Base-by-base conservation (phyloP, 2,888 invertebrate genomes). In the Stegophylla sp. region DNA sequence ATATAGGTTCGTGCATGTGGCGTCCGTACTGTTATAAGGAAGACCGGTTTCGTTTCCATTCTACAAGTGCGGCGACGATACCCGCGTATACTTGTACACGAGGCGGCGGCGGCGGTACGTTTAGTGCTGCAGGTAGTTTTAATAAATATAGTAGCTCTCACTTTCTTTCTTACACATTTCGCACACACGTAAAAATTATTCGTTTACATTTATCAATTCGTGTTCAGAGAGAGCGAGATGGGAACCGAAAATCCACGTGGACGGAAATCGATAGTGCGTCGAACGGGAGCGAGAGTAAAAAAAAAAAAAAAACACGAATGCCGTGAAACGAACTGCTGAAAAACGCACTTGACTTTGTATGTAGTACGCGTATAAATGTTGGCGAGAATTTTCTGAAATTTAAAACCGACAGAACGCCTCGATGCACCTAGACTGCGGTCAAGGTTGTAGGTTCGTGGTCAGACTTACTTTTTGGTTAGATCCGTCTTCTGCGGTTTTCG, bases 31-130 rank as follows among this genome's bases (percentile, higher is more conserved):
- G 41, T 20, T 20, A 53, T 41, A 23, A 41, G 20, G 51, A 13
- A 76, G 51, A 76, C 75, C 75, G 75, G 75, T 76, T 76, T 76
- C 34, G 74, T 74, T 28, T 51, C 51, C n/a, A n/a, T n/a, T n/a
- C n/a, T n/a, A n/a, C n/a, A 17, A 64, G 64, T 34, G 61, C 1
- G 10, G 45, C 74, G 45, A 34, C 74, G 34, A 73, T 59, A 74
- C 61, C 61, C 61, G 34, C 48, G 48, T 74, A n/a, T 20, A 10
- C 26, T 43, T 15, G 13, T 59, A 28, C 26, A n/a, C 34, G 59
- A 51, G n/a, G 17, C 20, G 28, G 17, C 15, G 41, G 4, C 0
- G 7, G 20, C 17, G 41, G 74, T 26, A 3, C n/a, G n/a, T 66
- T 26, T 43, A 74, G 20, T 23, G 64, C 75, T 53, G 41, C 63